phyloP scores from a whole-genome alignment of 2,113 vertebrate genomes.

The Lepus timidus region DNA sequence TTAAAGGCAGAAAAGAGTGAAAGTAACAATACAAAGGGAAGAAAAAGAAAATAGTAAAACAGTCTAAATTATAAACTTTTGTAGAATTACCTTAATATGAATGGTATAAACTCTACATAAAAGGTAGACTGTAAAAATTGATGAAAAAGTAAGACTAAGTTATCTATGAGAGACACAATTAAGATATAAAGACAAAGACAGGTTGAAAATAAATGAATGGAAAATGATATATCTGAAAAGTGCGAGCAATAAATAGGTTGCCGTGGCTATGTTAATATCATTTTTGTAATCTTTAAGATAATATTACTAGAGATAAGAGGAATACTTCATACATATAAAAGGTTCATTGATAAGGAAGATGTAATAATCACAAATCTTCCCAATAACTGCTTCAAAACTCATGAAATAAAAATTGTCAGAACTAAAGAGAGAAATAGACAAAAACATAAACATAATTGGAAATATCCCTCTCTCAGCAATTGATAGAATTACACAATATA shows the following conservation, averaged over 20 bases:
- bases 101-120: neutral
- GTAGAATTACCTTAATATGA: conserved; percentile 1
- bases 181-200: conserved; percentile 14
- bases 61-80: neutral
- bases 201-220: conserved; percentile 26
- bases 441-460: neutral
- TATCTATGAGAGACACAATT: neutral
- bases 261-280: neutral
- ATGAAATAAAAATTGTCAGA: conserved; percentile 32
- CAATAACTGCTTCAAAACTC: conserved; percentile 21
- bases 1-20: conserved; percentile 11
- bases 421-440: conserved; percentile 38
- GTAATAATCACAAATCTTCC: neutral
- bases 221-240: conserved; percentile 41
- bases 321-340: conserved; percentile 38
- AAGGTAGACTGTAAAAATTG: neutral
- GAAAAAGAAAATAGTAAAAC: conserved; percentile 31
- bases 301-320: neutral
- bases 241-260: neutral
- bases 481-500: conserved; percentile 27
- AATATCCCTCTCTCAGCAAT: neutral
- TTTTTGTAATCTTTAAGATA: conserved; percentile 33
- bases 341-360: neutral
- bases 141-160: conserved; percentile 40
- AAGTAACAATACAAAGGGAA: neutral